Percentiles rank a stretch among this genome's conserved stretches.
These are phyloP conservation scores for Piaya cayana DNA, from an alignment of 2,113 vertebrate genomes.

Conservation along the genomic window DNA sequence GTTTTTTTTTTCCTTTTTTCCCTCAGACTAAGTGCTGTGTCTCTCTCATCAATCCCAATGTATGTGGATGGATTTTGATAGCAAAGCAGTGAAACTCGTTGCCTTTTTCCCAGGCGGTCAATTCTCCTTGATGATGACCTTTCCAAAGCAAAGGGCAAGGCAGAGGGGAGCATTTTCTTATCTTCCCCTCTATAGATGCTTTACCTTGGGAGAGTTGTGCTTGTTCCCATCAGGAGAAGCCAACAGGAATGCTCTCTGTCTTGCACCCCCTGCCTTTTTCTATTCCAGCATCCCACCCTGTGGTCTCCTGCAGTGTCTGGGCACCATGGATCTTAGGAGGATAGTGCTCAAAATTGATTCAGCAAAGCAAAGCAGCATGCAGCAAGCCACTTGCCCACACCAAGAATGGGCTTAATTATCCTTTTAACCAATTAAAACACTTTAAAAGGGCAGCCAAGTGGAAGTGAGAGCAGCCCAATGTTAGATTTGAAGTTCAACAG, in stretches of 20 bases:
- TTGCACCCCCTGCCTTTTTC: neutral
- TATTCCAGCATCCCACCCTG: neutral
- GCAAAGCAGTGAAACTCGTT: rapidly evolving
- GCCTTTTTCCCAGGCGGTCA: neutral
- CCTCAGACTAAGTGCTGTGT: rapidly evolving
- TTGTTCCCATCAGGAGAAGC: neutral
- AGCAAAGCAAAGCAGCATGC: neutral
- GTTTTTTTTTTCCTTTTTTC: neutral
- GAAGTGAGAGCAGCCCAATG: neutral
- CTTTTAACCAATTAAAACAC: conserved; percentile 33
- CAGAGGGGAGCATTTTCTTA: neutral
- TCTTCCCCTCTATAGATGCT: neutral
- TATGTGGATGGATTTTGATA: neutral
- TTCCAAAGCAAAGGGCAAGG: neutral
- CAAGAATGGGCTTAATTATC: conserved; percentile 24
- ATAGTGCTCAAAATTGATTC: neutral
- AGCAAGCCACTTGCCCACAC: neutral
- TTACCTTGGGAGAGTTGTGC: neutral
- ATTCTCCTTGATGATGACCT: neutral
- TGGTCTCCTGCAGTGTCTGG: neutral
- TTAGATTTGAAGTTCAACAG: conserved; percentile 49
- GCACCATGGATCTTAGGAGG: neutral
- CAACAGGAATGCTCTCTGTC: neutral
- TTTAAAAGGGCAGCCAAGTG: neutral
- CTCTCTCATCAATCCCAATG: neutral